Base-by-base conservation (phyloP, 64 coral and sea anemone species). In the Actinia tenebrosa region DNA sequence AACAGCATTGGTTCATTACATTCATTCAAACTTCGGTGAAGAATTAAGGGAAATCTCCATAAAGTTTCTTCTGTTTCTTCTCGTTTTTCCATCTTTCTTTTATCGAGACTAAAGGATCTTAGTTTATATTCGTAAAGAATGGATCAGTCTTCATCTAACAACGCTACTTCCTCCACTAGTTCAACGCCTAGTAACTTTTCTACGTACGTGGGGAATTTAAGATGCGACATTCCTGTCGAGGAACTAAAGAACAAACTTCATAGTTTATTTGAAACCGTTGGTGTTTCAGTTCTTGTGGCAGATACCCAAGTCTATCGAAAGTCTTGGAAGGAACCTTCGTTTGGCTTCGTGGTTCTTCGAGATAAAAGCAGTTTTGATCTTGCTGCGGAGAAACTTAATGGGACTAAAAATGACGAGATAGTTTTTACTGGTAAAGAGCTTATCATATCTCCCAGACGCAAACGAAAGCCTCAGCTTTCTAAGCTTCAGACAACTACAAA, bases 181-280 rank as follows among this genome's bases (percentile, higher is more conserved):
- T 75, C 69, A 42, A 16, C 23, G 6, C 3, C 77, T 53, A 20
- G 3, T 50, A 22, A 9, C 19, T 91, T 69, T 53, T 81, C 90
- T 22, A 45, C 86, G 20, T 91, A 91, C 47, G 13, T 92, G 16
- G 91, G 91, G 87, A 92, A 92, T 78, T 84, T 92, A 23, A 64
- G 80, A 16, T 58, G 80, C 56, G 71, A 84, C 59, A 85, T 88
- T 62, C 20, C 80, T 1, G 88, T n/a, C 16, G 86, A n/a, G 77
- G 87, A 84, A 43, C 64, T 92, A 16, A 2, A 45, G 17, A 17
- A 20, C 3, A 84, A 85, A 82, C 18, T 92, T 17, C 22, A 63
- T 1, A 71, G 20, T 8, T 79, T 85, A 22, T 89, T 92, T 84
- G n/a, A 45, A 75, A 89, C 80, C 11, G 44, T 88, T 50, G 87